phyloP scores from a whole-genome alignment of 2,113 vertebrate genomes.

The Burhinus oedicnemus region DNA sequence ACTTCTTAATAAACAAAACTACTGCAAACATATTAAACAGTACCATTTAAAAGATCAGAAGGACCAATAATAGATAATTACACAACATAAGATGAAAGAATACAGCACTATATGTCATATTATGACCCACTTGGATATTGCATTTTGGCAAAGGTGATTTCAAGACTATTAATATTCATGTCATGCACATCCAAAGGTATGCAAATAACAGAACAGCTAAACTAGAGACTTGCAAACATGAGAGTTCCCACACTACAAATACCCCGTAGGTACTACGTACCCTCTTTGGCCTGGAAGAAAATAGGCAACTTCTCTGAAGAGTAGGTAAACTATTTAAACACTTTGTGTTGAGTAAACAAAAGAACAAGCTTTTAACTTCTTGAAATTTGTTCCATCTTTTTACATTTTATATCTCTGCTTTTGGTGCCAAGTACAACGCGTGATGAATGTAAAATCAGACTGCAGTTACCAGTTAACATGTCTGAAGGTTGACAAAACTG shows the following conservation, averaged over 20 bases:
- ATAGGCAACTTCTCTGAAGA: constrained; percentile 55
- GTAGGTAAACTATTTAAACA: constrained; percentile 60
- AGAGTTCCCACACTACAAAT: constrained; percentile 51
- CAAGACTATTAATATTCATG: constrained; percentile 60
- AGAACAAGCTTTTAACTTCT: constrained; percentile 44
- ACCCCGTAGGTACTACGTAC: neutral
- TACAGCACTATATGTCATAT: constrained; percentile 73
- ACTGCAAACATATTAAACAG: constrained; percentile 75
- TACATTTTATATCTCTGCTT: constrained; percentile 34
- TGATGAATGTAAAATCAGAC: constrained; percentile 5
- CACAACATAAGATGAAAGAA: constrained; percentile 73
- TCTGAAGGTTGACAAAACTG: constrained; percentile 37
- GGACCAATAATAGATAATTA: constrained; percentile 71
- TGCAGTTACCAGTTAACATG: constrained; percentile 42
- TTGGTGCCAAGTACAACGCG: neutral
- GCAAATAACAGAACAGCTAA: constrained; percentile 69
- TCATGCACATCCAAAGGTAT: constrained; percentile 59
- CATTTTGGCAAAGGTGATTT: constrained; percentile 63
- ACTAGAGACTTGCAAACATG: constrained; percentile 56
- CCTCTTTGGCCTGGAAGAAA: constrained; percentile 70
- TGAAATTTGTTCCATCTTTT: constrained; percentile 39
- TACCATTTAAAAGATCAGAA: constrained; percentile 68
- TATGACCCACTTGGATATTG: constrained; percentile 62
- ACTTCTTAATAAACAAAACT: constrained; percentile 74
- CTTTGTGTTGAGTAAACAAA: constrained; percentile 49